A percentile compares a stretch with the other conserved stretches of the same genome.
Conservation (phyloP, 2,113 vertebrate species). For the Macquaria ambigua region DNA sequence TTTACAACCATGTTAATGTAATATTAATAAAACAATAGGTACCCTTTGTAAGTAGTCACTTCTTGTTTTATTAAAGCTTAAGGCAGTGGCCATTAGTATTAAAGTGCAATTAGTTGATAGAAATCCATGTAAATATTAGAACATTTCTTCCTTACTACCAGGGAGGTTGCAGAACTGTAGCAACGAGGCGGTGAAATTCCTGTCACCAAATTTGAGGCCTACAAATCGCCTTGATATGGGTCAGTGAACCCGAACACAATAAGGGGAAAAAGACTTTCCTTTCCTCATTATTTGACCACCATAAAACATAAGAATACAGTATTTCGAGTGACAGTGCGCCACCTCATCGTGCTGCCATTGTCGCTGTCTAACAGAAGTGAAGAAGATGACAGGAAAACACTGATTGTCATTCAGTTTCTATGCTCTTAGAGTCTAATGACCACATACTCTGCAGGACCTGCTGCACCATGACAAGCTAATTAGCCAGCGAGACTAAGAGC, state of each 20-base stretch:
- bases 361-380: conserved; percentile 12
- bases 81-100: conserved; percentile 20
- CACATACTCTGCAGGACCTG: conserved; percentile 66
- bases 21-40: conserved; percentile 66
- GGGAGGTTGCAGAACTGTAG: neutral
- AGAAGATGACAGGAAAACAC: conserved; percentile 49
- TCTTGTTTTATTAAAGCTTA: conserved; percentile 48
- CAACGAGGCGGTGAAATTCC: neutral
- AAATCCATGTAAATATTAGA: conserved; percentile 16
- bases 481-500: conserved; percentile 76
- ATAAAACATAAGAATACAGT: conserved; percentile 33
- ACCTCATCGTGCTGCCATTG: conserved; percentile 35
- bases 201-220: conserved; percentile 48
- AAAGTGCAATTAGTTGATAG: conserved; percentile 11
- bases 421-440: conserved; percentile 70
- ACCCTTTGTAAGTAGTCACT: conserved; percentile 38
- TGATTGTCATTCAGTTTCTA: conserved; percentile 58
- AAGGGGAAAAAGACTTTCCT: neutral
- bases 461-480: conserved; percentile 81
- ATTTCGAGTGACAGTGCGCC: conserved; percentile 38
- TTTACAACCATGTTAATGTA: conserved; percentile 37
- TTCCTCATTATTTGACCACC: conserved; percentile 54
- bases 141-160: neutral
- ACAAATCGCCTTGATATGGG: conserved; percentile 51
- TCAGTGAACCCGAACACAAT: conserved; percentile 55